Evolutionary conservation across 2,797 vertebrate species (phyloP), one percentile per base, ranked within the genome.

Genomic region (Coilia nasus): DNA sequence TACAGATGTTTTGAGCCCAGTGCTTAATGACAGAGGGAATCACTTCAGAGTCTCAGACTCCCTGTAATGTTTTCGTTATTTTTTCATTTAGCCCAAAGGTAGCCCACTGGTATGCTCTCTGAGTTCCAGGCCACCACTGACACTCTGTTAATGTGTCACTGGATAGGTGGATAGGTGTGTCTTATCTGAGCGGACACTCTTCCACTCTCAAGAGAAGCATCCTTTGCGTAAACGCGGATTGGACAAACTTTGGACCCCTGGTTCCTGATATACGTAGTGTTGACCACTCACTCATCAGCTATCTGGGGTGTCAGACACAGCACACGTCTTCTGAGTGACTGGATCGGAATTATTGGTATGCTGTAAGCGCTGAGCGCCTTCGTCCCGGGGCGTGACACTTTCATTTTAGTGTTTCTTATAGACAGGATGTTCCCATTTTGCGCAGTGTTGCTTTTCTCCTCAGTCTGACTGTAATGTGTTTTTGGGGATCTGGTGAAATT

Each of bases 181-280:
- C 71, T 78, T 78, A 78, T 78, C 71, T 78, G 35, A 41, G 17
- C 44, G 35, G 15, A 7, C 71, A 44, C 71, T 17, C 71, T 19
- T 19, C 71, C 71, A 54, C 7, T 5, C 71, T 78, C 6, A 31
- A 10, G 71, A 35, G 3, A 44, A 78, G 31, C 25, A 21, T 67
- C 59, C 35, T 46, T 71, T 85, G 67, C 19, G 50, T 23, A 81
- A 71, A 81, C 57, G 31, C 57, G 50, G 44, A 67, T 78, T 71
- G 35, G 56, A 15, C 81, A 82, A 85, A 88, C 85, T 7, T 86
- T 88, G 87, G 81, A 86, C 83, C 75, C 67, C 44, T 12, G 83
- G 62, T 67, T 56, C 31, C 23, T 54, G 62, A 35, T 35, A 50
- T 5, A 85, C 19, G 31, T 44, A 1, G 35, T 44, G 5, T 44